Evolutionary conservation across 2,113 vertebrate species (phyloP).

Genomic region (Synchiropus splendidus): DNA sequence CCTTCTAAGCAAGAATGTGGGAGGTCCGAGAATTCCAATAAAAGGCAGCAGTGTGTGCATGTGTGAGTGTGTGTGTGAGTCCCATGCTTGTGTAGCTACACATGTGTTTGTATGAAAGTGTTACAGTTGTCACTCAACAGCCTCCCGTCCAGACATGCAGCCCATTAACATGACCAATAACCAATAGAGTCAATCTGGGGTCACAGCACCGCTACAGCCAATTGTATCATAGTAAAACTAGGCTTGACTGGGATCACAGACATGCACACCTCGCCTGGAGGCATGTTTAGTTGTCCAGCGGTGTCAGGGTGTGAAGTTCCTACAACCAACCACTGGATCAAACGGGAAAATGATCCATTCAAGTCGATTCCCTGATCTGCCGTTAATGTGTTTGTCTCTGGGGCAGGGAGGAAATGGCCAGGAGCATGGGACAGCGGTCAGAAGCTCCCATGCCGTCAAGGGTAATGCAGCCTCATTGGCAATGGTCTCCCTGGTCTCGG

Average conservation of each 20-base stretch:
- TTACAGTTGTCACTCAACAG: slow-evolving; percentile 37
- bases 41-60: slow-evolving; percentile 54
- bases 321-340: slow-evolving; percentile 17
- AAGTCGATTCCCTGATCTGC: slow-evolving; percentile 12
- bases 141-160: slow-evolving; percentile 14
- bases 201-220: slow-evolving; percentile 21
- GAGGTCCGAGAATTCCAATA: slow-evolving; percentile 68
- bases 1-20: slow-evolving; percentile 69
- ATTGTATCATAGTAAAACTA: slow-evolving; percentile 26
- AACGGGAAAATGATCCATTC: slow-evolving; percentile 16
- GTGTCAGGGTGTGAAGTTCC: slow-evolving; percentile 13
- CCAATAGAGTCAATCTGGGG: slow-evolving; percentile 28
- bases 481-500: slow-evolving; percentile 27
- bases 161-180: slow-evolving; percentile 29
- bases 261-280: slow-evolving; percentile 11
- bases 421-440: slow-evolving; percentile 15
- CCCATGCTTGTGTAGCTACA: slow-evolving; percentile 20
- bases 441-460: slow-evolving; percentile 15
- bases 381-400: slow-evolving; percentile 19
- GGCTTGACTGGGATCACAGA: slow-evolving; percentile 12
- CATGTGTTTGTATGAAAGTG: slow-evolving; percentile 15
- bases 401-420: slow-evolving; percentile 1
- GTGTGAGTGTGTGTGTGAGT: slow-evolving; percentile 23
- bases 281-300: slow-evolving; percentile 17
- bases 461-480: slow-evolving; percentile 36